Evolutionary conservation across 2,797 vertebrate species (phyloP), one percentile per base, ranked within the genome.

Genomic region (Chelon labrosus): DNA sequence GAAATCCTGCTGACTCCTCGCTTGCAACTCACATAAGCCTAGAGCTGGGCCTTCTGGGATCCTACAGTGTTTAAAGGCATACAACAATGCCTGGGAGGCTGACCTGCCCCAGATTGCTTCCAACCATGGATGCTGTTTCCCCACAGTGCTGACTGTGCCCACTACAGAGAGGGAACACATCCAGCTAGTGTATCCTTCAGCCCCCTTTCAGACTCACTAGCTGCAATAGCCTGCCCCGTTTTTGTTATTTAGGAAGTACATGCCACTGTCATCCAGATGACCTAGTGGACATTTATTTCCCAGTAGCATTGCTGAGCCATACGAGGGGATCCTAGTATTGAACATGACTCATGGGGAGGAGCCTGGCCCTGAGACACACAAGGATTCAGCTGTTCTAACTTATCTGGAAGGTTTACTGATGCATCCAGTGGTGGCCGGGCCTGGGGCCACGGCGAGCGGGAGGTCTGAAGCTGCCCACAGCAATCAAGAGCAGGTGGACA

Each of bases 311-410:
- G 89, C 90, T 89, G 89, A 93, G 91, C 89, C 88, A 93, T 90
- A 94, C 91, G 82, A 95, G 91, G 85, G 93, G 92, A 92, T 92
- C 91, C 87, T 94, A 94, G 84, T 96, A 92, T 99, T 99, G 98
- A 99, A 99, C 98, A 99, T 99, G 98, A 99, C 98, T 98, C 97
- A 99, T 99, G 98, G 98, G 96, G 98, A 99, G 97, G 98, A 99
- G 96, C 97, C 98, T 97, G 96, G 97, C 97, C 98, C 98, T 97
- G 97, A 99, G 95, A 99, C 97, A 96, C 97, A 99, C 95, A 97
- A 98, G 96, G 98, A 99, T 99, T 98, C 98, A 95, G 94, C 97
- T 96, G 98, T 98, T 97, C 94, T 99, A 98, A 99, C 97, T 96
- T 99, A 99, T 95, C 95, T 99, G 95, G 98, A 99, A 94, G 98